Conservation (phyloP, 2,888 invertebrate species). For the Agapetus fuscipes region DNA sequence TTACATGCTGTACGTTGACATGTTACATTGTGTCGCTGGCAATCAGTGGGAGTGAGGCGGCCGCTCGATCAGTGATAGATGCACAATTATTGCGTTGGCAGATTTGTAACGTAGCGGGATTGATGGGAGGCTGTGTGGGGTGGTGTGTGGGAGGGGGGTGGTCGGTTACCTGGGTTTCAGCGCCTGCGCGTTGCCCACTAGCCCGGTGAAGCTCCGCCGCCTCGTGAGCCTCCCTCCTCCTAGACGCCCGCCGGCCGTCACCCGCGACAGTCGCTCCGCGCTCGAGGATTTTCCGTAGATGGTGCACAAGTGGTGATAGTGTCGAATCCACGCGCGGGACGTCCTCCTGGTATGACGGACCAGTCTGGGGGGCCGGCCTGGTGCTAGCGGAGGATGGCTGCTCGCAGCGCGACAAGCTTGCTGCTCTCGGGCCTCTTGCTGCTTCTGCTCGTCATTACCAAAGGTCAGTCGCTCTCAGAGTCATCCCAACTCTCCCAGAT, state of each 20-base stretch:
- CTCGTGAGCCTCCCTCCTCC: constrained; percentile 38
- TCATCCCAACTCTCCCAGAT: not conserved
- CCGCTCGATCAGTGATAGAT: no score
- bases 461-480: constrained; percentile 12
- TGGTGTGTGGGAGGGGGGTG: constrained; percentile 25
- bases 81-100: not conserved
- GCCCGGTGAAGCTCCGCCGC: constrained; percentile 35
- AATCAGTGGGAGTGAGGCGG: no score
- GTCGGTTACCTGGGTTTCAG: constrained; percentile 2
- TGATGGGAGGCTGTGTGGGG: constrained; percentile 26
- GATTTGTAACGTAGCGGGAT: not conserved
- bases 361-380: constrained; percentile 17
- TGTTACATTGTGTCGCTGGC: no score
- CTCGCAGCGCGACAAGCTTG: constrained; percentile 11
- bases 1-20: no score
- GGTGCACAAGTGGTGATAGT: constrained; percentile 27
- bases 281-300: constrained; percentile 33
- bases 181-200: constrained; percentile 18
- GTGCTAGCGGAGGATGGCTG: constrained; percentile 19
- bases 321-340: constrained; percentile 18
- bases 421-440: constrained; percentile 17
- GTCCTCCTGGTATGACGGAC: constrained; percentile 17
- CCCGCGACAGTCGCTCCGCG: constrained; percentile 28
- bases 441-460: constrained; percentile 10
- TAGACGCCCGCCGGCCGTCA: constrained; percentile 31